Percentiles rank a stretch among this genome's conserved stretches.
Conservation (phyloP, 2,113 vertebrate genomes). For the Campylomormyrus tamandua region DNA sequence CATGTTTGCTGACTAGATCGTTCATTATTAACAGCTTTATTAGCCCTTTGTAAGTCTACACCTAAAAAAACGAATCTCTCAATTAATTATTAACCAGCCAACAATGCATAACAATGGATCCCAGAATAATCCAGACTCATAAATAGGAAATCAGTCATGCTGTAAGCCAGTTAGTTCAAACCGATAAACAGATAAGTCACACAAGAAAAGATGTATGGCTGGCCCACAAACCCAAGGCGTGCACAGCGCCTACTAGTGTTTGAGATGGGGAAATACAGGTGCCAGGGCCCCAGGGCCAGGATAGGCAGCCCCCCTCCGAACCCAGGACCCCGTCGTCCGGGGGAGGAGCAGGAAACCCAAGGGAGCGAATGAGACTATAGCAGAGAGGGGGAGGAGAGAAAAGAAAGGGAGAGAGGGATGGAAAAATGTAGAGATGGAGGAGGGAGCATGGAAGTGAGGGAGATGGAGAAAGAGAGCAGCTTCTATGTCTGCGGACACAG, state of each 20-base stretch:
- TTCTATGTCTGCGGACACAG: background rate
- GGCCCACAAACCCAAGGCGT: background rate
- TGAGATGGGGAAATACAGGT: background rate
- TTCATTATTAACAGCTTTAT: conserved; percentile 1
- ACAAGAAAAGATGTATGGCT: background rate
- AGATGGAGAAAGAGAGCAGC: background rate
- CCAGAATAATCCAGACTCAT: background rate
- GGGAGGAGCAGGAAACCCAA: background rate
- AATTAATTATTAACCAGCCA: background rate
- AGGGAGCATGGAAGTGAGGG: background rate
- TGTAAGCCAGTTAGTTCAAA: background rate
- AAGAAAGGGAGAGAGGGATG: background rate
- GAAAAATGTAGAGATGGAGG: background rate
- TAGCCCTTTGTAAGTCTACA: background rate
- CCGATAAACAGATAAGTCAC: background rate
- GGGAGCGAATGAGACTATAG: conserved; percentile 24
- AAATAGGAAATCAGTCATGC: background rate
- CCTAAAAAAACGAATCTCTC: background rate
- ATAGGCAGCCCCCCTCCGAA: background rate
- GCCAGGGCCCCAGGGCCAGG: background rate
- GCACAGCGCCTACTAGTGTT: background rate
- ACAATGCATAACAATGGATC: background rate
- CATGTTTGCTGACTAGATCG: background rate
- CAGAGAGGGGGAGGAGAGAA: conserved; percentile 5
- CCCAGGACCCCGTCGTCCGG: background rate